phyloP scores from a whole-genome alignment of 2,797 vertebrate genomes.

The Sebastes reedi region DNA sequence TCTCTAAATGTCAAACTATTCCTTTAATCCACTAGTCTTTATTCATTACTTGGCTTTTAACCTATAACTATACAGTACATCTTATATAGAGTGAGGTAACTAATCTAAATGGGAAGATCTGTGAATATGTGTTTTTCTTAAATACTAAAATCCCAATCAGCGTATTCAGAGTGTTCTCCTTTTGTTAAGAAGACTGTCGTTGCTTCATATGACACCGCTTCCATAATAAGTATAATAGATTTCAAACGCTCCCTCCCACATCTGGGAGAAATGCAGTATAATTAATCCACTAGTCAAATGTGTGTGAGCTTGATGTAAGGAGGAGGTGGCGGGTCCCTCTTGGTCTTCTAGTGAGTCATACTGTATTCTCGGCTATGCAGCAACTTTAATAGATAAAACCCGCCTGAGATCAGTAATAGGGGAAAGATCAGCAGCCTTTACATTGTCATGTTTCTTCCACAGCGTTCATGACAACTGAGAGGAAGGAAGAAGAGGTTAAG shows the following conservation, averaged over 20 bases:
- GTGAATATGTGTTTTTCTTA: neutral
- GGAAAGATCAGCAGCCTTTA: constrained; percentile 19
- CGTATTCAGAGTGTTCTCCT: neutral
- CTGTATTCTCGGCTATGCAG: neutral
- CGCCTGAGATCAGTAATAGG: neutral
- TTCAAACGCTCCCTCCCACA: constrained; percentile 3
- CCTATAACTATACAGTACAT: neutral
- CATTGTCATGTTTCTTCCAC: neutral
- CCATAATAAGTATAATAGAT: neutral
- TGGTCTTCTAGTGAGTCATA: constrained; percentile 43
- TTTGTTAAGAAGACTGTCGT: neutral
- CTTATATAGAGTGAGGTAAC: neutral
- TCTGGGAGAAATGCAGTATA: constrained; percentile 3
- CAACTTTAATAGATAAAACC: constrained; percentile 46
- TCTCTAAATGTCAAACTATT: neutral
- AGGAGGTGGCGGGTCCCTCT: constrained; percentile 27
- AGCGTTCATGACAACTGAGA: neutral
- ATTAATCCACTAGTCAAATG: constrained; percentile 34
- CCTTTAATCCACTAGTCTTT: neutral
- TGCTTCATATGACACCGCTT: neutral
- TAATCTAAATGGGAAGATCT: neutral
- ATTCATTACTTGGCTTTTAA: neutral
- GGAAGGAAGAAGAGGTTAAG: neutral
- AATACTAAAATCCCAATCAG: neutral
- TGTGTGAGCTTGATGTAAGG: neutral